Conservation (phyloP, 2,888 invertebrate genomes). For the Monoplex corrugatus region DNA sequence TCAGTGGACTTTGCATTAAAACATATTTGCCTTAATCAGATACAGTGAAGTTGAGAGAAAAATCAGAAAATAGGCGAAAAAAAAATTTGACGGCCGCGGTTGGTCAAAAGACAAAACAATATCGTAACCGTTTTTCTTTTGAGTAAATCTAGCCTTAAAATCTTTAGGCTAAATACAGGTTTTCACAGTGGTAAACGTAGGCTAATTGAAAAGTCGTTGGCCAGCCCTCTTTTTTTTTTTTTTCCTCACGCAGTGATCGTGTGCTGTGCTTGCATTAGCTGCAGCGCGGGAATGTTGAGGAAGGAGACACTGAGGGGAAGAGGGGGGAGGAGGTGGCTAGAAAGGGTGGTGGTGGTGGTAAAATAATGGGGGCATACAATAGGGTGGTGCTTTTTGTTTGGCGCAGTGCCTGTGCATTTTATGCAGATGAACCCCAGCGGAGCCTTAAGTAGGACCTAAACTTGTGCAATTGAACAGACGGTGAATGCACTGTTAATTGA, state of each 20-base stretch:
- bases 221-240: not conserved
- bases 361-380: not conserved
- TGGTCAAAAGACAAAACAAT: not conserved
- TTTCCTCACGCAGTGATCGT: constrained; percentile 10
- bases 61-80: too few species aligned
- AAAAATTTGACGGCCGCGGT: not conserved
- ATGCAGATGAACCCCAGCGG: constrained; percentile 38
- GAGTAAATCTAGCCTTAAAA: not conserved
- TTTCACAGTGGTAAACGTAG: not conserved
- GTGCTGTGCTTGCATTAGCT: too few species aligned
- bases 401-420: constrained; percentile 21
- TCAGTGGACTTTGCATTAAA: too few species aligned
- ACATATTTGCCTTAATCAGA: too few species aligned
- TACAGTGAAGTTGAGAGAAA: too few species aligned
- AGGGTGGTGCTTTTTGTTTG: not conserved
- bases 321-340: too few species aligned
- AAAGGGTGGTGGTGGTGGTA: too few species aligned
- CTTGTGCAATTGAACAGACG: not conserved
- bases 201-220: too few species aligned
- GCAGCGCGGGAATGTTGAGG: constrained; percentile 25
- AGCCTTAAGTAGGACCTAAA: not conserved
- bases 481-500: not conserved
- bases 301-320: too few species aligned
- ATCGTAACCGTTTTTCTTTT: not conserved
- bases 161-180: not conserved